Conservation (phyloP, 2,113 vertebrate genomes). For the Plestiodon gilberti region DNA sequence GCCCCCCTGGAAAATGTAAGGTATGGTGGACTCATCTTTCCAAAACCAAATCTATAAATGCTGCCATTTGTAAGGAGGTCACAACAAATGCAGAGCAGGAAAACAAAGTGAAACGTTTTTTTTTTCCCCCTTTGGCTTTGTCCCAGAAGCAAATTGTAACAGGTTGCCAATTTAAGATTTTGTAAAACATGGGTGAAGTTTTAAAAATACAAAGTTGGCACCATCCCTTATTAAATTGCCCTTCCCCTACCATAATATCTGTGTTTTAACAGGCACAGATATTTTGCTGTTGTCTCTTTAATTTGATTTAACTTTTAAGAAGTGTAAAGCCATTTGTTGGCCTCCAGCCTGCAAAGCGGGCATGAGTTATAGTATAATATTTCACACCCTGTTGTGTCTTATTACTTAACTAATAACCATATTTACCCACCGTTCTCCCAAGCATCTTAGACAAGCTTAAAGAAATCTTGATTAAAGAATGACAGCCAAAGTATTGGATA, state of each 20-base stretch:
- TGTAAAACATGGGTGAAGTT: slow-evolving; percentile 54
- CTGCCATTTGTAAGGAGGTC: background rate
- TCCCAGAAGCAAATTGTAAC: slow-evolving; percentile 59
- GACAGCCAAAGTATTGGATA: slow-evolving; percentile 73
- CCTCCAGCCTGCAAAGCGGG: slow-evolving; percentile 60
- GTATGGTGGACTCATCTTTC: background rate
- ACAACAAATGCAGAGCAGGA: background rate
- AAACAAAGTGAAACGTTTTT: background rate
- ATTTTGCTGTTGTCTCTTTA: slow-evolving; percentile 69
- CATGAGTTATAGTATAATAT: slow-evolving; percentile 72
- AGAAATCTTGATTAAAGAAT: slow-evolving; percentile 78
- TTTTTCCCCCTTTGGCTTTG: slow-evolving; percentile 50
- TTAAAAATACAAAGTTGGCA: slow-evolving; percentile 60
- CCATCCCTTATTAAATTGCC: slow-evolving; percentile 44
- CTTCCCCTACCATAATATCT: slow-evolving; percentile 22
- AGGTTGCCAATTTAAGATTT: slow-evolving; percentile 53
- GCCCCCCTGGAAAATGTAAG: background rate
- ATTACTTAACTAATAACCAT: slow-evolving; percentile 78
- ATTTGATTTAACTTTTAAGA: slow-evolving; percentile 74
- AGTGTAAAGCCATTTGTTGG: slow-evolving; percentile 71
- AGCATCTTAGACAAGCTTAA: slow-evolving; percentile 67
- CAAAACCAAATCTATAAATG: background rate
- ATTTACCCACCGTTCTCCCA: slow-evolving; percentile 73
- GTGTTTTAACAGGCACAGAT: slow-evolving; percentile 58
- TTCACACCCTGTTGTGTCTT: slow-evolving; percentile 74